A percentile compares a stretch with the other conserved stretches of the same genome.
These are phyloP conservation scores for Hypomecis atomaria DNA, from an alignment of 2,888 invertebrate genomes.

Conservation along the genomic window DNA sequence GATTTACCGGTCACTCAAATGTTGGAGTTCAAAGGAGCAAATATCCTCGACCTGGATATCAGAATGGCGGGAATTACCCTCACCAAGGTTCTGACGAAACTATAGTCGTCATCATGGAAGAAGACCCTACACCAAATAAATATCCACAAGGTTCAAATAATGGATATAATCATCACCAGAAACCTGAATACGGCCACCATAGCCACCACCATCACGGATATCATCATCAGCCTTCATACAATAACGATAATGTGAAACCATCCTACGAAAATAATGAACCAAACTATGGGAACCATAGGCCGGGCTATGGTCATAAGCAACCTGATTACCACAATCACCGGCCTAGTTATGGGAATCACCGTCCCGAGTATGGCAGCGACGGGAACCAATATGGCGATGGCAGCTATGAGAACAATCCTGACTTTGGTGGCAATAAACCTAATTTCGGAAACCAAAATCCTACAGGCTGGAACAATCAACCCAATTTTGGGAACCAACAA, in stretches of 20 bases:
- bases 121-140: constrained; percentile 30
- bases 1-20: constrained; percentile 52
- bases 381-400: constrained; percentile 10
- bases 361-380: constrained; percentile 7
- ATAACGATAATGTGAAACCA: constrained; percentile 9
- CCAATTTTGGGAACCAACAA: constrained; percentile 19
- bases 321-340: constrained; percentile 28
- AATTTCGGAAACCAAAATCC: constrained; percentile 24
- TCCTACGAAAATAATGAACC: constrained; percentile 28
- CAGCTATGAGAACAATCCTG: constrained; percentile 11
- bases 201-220: constrained; percentile 40
- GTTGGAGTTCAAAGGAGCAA: constrained; percentile 47
- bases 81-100: constrained; percentile 49
- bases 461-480: constrained; percentile 8
- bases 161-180: constrained; percentile 27
- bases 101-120: constrained; percentile 55
- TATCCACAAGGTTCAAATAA: constrained; percentile 30
- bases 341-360: constrained; percentile 31
- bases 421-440: constrained; percentile 17
- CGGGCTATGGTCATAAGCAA: constrained; percentile 11
- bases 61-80: constrained; percentile 35
- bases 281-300: background rate
- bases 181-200: constrained; percentile 43
- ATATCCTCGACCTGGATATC: constrained; percentile 36
- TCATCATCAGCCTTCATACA: constrained; percentile 17